Percentiles rank a stretch among this genome's conserved stretches.
Conservation (phyloP, 2,113 vertebrate genomes). For the Hippocampus zosterae region DNA sequence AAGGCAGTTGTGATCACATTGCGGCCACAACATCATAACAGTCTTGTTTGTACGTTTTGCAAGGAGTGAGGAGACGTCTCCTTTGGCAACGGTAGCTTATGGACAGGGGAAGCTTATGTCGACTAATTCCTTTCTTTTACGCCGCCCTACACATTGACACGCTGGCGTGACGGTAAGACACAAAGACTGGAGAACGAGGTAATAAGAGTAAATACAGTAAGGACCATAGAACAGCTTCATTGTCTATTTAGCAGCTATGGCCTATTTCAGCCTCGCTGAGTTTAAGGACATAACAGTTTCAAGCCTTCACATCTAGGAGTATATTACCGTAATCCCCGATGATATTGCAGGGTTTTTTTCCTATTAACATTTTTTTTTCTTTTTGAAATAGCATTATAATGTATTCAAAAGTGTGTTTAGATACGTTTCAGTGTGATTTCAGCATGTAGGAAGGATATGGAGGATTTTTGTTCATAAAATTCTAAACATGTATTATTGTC, state of each 20-base stretch:
- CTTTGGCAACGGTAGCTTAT: constrained; percentile 63
- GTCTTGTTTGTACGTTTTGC: constrained; percentile 23
- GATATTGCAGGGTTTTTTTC: constrained; percentile 35
- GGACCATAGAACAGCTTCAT: constrained; percentile 47
- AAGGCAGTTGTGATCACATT: constrained; percentile 33
- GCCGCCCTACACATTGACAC: constrained; percentile 38
- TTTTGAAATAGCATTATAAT: neutral
- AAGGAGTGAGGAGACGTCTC: constrained; percentile 33
- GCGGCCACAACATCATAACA: constrained; percentile 54
- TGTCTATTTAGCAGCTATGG: constrained; percentile 59
- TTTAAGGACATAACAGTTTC: constrained; percentile 70
- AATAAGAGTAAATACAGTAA: constrained; percentile 62
- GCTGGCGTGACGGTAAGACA: constrained; percentile 58
- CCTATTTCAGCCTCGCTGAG: constrained; percentile 43
- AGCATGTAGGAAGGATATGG: neutral
- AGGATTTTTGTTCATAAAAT: neutral
- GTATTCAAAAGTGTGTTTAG: neutral
- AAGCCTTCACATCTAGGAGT: constrained; percentile 57
- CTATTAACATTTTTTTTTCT: neutral
- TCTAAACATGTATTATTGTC: too few species aligned
- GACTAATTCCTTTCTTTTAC: constrained; percentile 29
- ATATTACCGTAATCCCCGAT: constrained; percentile 27
- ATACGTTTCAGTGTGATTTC: neutral
- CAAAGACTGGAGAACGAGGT: constrained; percentile 65
- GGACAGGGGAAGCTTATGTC: constrained; percentile 66